A percentile compares a stretch with the other conserved stretches of the same genome.
Evolutionary conservation across 37 sponge, comb jelly and placozoan genomes (phyloP).

Genomic region (Sycon ciliatum): DNA sequence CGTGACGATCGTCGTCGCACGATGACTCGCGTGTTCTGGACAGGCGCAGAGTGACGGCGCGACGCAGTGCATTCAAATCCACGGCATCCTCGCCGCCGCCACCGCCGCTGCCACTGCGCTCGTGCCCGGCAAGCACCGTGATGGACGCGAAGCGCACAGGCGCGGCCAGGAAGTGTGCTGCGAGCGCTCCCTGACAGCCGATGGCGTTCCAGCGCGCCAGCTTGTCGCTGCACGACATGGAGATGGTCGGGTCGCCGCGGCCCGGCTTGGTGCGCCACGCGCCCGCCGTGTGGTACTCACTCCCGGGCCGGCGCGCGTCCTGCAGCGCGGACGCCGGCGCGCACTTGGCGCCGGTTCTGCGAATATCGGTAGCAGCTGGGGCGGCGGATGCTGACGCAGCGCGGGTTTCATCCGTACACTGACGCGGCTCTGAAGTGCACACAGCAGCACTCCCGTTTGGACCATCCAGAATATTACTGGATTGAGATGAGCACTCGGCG

Average conservation of each 20-base stretch:
- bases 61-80: conserved; percentile 36
- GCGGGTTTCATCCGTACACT: too few relatives aligned
- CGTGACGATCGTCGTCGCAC: too few relatives aligned
- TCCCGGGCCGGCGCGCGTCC: conserved; percentile 43
- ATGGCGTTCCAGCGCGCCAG: conserved; percentile 70
- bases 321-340: conserved; percentile 39
- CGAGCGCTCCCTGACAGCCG: conserved; percentile 71
- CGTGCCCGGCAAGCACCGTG: conserved; percentile 20
- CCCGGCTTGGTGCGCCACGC: conserved; percentile 69
- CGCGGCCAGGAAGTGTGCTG: conserved; percentile 40
- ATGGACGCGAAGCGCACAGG: conserved; percentile 48
- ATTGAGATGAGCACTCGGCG: too few relatives aligned
- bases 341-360: conserved; percentile 77
- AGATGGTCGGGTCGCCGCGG: conserved; percentile 65
- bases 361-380: conserved; percentile 38
- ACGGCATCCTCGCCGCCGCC: conserved; percentile 18
- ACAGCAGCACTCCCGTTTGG: too few relatives aligned
- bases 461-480: too few relatives aligned
- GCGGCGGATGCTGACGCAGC: too few relatives aligned
- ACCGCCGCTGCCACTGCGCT: too few relatives aligned
- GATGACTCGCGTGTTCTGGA: background rate
- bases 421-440: too few relatives aligned
- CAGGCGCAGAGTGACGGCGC: background rate
- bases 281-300: conserved; percentile 47
- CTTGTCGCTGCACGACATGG: conserved; percentile 82